Evolutionary conservation across 2,888 invertebrate genomes (phyloP).

Genomic region (Dryobota labecula): DNA sequence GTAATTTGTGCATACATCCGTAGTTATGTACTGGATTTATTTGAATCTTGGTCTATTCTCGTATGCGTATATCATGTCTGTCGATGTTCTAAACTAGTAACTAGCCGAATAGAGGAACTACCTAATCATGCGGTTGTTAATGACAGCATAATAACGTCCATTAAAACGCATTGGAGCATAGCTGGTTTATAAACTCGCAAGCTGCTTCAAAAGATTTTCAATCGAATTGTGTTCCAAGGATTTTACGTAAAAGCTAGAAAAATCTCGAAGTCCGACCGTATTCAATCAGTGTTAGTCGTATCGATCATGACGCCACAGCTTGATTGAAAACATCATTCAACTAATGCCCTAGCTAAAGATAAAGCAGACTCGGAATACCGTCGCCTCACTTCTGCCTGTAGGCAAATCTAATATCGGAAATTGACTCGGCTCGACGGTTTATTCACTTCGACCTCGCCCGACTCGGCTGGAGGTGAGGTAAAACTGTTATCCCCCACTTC

Average conservation of each 20-base stretch:
- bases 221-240: slow-evolving; percentile 18
- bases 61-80: neutral
- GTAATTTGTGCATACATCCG: slow-evolving; percentile 12
- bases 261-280: slow-evolving; percentile 13
- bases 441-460: slow-evolving; percentile 82
- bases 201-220: slow-evolving; percentile 22
- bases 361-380: slow-evolving; percentile 70
- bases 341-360: slow-evolving; percentile 67
- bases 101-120: neutral
- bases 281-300: slow-evolving; percentile 42
- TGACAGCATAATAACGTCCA: neutral
- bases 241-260: slow-evolving; percentile 21
- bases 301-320: slow-evolving; percentile 46
- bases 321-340: slow-evolving; percentile 60
- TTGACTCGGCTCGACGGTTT: slow-evolving; percentile 83
- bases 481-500: slow-evolving; percentile 79
- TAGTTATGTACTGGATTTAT: slow-evolving; percentile 19
- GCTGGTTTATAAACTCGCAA: neutral
- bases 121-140: slow-evolving; percentile 8
- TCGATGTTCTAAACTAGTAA: neutral
- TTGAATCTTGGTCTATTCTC: neutral
- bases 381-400: slow-evolving; percentile 74
- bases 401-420: slow-evolving; percentile 88
- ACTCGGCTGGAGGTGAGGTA: slow-evolving; percentile 77
- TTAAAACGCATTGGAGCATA: slow-evolving; percentile 9